Conservation (phyloP, 1,140 invertebrate genomes). For the Chironomus tepperi region DNA sequence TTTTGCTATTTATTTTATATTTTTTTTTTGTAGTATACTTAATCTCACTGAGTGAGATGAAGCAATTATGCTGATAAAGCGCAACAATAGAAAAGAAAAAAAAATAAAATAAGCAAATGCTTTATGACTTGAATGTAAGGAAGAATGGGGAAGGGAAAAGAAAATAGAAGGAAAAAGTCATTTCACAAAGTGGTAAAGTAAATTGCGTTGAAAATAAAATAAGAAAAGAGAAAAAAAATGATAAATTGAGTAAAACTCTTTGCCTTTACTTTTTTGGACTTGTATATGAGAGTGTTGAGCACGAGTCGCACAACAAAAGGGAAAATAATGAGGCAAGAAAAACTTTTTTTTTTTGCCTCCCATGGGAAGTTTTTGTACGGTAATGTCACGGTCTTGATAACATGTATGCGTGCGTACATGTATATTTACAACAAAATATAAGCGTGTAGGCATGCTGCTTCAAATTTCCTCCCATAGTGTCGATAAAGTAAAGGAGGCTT, state of each 20-base stretch:
- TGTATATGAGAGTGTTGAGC: background rate
- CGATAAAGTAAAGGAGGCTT: too few species aligned
- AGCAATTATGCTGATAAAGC: conserved; percentile 2
- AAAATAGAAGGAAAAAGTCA: background rate
- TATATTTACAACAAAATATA: too few species aligned
- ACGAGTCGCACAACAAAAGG: background rate
- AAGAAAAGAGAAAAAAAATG: background rate
- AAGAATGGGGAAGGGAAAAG: too few species aligned
- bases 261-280: background rate
- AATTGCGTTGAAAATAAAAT: background rate
- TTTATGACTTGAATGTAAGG: too few species aligned
- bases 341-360: background rate
- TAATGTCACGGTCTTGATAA: too few species aligned
- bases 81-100: background rate
- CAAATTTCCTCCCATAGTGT: too few species aligned
- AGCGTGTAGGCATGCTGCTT: too few species aligned
- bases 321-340: background rate
- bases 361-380: too few species aligned
- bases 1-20: too few species aligned
- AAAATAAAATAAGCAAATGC: too few species aligned
- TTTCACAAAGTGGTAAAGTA: background rate
- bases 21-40: background rate
- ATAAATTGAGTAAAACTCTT: background rate
- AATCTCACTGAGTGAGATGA: background rate
- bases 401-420: too few species aligned